A percentile compares a stretch with the other conserved stretches of the same genome.
These are phyloP conservation scores for Chrysotoxum bicinctum DNA, from an alignment of 2,888 invertebrate species.

Conservation along the genomic window DNA sequence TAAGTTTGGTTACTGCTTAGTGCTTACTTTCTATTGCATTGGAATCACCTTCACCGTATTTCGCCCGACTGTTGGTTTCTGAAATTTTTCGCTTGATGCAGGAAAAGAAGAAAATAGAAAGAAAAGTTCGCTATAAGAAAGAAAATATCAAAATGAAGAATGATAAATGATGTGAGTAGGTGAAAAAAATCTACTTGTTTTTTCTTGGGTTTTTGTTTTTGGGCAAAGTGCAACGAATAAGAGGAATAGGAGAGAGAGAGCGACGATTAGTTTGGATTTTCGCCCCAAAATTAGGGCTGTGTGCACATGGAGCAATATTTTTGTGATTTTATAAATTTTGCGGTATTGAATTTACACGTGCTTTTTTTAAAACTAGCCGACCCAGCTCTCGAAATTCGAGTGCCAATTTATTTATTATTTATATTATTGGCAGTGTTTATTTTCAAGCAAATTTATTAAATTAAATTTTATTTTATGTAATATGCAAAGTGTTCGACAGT, in stretches of 20 bases:
- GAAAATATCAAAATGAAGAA: conserved; percentile 47
- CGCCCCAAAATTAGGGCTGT: background rate
- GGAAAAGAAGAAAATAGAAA: conserved; percentile 15
- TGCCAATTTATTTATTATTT: too few species aligned
- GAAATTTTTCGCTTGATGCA: conserved; percentile 48
- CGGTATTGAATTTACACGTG: too few species aligned
- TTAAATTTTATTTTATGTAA: too few species aligned
- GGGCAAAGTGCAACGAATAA: background rate
- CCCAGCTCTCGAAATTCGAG: too few species aligned
- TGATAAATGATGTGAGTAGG: conserved; percentile 3
- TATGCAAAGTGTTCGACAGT: too few species aligned
- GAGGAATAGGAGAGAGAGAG: background rate
- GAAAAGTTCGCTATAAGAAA: conserved; percentile 46
- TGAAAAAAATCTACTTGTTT: conserved; percentile 26
- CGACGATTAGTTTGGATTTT: background rate
- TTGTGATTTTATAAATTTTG: too few species aligned
- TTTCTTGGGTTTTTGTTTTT: conserved; percentile 40
- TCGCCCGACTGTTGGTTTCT: conserved; percentile 72
- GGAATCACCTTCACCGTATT: conserved; percentile 74
- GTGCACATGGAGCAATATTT: background rate
- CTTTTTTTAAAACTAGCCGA: too few species aligned
- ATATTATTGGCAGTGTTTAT: too few species aligned
- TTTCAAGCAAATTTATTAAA: too few species aligned
- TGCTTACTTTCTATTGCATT: conserved; percentile 69
- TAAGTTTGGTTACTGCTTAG: conserved; percentile 30